phyloP scores from a whole-genome alignment of 2,113 vertebrate genomes.

The Chlamydotis undulata region DNA sequence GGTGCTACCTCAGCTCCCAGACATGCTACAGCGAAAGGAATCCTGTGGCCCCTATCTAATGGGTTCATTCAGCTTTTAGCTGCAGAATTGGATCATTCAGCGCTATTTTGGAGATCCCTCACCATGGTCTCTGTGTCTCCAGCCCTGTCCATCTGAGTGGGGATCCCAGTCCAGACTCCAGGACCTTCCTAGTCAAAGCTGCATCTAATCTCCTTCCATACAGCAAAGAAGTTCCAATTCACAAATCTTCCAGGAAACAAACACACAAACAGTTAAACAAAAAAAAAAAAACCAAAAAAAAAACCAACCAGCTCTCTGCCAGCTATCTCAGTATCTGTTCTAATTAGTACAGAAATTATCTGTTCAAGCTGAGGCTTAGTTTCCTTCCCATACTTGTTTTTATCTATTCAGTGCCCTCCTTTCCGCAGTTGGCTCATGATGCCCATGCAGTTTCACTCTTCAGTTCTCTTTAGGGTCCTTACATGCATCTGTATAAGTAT shows the following conservation, averaged over 20 bases:
- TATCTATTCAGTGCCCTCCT: not conserved
- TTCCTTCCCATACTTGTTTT: not conserved
- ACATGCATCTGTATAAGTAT: not conserved
- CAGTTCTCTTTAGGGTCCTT: not conserved
- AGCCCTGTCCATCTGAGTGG: not conserved
- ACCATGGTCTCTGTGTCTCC: rapidly evolving
- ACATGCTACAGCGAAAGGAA: not conserved
- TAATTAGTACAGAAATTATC: not conserved
- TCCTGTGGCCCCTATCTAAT: not conserved
- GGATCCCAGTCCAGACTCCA: not conserved
- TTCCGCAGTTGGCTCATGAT: not conserved
- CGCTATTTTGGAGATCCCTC: not conserved
- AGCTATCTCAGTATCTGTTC: not conserved
- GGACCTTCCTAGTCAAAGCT: not conserved
- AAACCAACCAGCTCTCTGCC: not conserved
- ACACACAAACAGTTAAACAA: not conserved
- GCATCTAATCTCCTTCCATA: not conserved
- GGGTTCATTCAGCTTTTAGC: not conserved
- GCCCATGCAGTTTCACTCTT: not conserved
- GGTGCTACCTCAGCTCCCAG: not conserved
- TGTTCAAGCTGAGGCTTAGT: not conserved
- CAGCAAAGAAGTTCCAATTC: not conserved
- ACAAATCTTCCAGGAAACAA: not conserved
- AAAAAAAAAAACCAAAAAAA: too few species aligned
- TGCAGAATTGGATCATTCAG: not conserved